Percentiles rank a stretch among this genome's conserved stretches.
phyloP scores from a whole-genome alignment of 2,113 vertebrate genomes.

The Tichodroma muraria region DNA sequence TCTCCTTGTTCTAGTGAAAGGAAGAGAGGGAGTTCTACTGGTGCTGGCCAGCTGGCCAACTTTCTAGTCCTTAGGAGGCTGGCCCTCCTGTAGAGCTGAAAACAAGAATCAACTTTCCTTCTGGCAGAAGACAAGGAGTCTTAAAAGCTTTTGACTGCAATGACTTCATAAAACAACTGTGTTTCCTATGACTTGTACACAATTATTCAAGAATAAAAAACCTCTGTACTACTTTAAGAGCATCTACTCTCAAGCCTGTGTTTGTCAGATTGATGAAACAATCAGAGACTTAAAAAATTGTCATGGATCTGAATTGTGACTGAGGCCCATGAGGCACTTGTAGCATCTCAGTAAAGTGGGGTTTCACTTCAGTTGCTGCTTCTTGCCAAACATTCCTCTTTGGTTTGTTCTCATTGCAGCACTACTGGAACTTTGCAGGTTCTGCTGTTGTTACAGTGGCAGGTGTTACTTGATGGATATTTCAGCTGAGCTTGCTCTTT shows the following conservation, averaged over 20 bases:
- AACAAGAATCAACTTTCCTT: not conserved
- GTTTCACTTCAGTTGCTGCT: not conserved
- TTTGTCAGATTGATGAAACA: not conserved
- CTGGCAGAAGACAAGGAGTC: not conserved
- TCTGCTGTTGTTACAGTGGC: not conserved
- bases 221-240: not conserved
- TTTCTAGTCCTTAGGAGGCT: not conserved
- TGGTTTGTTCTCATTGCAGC: not conserved
- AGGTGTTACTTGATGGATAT: fast-evolving
- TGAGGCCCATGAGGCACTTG: not conserved
- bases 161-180: not conserved
- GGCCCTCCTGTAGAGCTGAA: not conserved
- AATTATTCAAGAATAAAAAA: not conserved
- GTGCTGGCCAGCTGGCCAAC: not conserved
- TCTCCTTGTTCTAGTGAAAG: not conserved
- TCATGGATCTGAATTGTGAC: not conserved
- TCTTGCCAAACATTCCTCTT: not conserved
- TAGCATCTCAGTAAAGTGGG: not conserved
- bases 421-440: not conserved
- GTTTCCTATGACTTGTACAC: not conserved
- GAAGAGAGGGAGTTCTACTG: not conserved
- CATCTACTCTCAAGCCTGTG: not conserved
- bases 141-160: not conserved
- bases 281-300: not conserved
- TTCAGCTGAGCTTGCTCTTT: not conserved